A percentile compares a stretch with the other conserved stretches of the same genome.
These are phyloP conservation scores for Chrysolina oricalcia DNA, from an alignment of 2,888 invertebrate species.

Conservation along the genomic window DNA sequence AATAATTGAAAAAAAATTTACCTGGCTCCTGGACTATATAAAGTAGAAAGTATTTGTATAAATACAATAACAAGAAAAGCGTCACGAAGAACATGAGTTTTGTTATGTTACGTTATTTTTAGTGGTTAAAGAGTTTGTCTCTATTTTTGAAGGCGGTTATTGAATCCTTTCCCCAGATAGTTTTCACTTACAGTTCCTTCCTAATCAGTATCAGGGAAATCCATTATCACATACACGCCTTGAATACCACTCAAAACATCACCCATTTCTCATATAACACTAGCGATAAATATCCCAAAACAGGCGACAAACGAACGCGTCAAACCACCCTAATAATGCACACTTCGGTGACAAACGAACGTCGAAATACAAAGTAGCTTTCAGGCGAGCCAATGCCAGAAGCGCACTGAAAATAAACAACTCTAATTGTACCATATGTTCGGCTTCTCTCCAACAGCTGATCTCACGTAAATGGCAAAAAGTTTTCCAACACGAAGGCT, in stretches of 20 bases:
- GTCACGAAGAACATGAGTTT: too few species aligned
- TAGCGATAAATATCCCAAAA: background rate
- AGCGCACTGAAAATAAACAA: conserved; percentile 45
- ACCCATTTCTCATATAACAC: background rate
- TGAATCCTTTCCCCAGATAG: too few species aligned
- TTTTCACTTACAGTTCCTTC: too few species aligned
- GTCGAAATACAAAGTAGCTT: conserved; percentile 31
- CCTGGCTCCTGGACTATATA: too few species aligned
- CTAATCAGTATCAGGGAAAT: too few species aligned
- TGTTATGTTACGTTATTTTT: too few species aligned
- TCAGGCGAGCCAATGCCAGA: conserved; percentile 31
- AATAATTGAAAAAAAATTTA: too few species aligned
- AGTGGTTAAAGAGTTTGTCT: too few species aligned
- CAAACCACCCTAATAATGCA: conserved; percentile 3
- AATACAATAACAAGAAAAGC: too few species aligned
- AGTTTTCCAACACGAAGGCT: conserved; percentile 36
- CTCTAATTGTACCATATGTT: conserved; percentile 46
- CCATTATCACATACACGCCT: too few species aligned
- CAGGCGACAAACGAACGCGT: background rate
- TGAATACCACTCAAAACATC: background rate
- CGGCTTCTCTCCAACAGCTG: conserved; percentile 39
- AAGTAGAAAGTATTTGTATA: too few species aligned
- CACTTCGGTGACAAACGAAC: conserved; percentile 35
- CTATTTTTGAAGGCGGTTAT: too few species aligned
- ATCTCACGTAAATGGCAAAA: conserved; percentile 44